Conservation (phyloP, 2,797 vertebrate genomes). For the Caiman crocodilus region DNA sequence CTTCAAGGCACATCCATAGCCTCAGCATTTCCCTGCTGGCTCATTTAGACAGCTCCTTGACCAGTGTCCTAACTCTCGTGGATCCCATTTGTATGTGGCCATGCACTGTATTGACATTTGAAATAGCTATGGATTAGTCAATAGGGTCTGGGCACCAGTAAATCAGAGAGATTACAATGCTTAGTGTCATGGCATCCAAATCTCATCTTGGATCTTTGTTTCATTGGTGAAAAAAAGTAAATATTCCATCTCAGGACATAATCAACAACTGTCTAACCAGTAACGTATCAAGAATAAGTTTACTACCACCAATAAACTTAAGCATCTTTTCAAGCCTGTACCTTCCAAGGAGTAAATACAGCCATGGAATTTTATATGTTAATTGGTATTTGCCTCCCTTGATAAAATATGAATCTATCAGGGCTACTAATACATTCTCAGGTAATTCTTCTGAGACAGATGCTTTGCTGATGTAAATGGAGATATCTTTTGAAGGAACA, state of each 20-base stretch:
- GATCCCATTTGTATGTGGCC: no score
- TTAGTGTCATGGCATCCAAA: no score
- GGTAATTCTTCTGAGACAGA: background rate
- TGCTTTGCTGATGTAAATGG: background rate
- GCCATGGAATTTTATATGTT: background rate
- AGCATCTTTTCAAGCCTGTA: rapidly evolving
- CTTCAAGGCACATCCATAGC: no score
- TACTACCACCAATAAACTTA: background rate
- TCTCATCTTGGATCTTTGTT: background rate
- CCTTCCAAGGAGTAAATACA: background rate
- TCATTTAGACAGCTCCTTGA: no score
- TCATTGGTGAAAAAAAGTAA: background rate
- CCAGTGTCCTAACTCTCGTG: no score
- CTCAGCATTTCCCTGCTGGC: no score
- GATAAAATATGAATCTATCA: rapidly evolving
- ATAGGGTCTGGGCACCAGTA: no score
- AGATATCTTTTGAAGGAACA: background rate
- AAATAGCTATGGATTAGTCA: no score
- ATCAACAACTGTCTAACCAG: background rate
- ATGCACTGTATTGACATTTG: no score
- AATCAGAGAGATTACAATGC: no score
- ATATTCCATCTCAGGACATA: background rate
- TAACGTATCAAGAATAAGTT: background rate
- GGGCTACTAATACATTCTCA: background rate
- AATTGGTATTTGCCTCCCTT: background rate